A percentile compares a stretch with the other conserved stretches of the same genome.
phyloP scores from a whole-genome alignment of 2,113 vertebrate species.

The Chaetops frenatus region DNA sequence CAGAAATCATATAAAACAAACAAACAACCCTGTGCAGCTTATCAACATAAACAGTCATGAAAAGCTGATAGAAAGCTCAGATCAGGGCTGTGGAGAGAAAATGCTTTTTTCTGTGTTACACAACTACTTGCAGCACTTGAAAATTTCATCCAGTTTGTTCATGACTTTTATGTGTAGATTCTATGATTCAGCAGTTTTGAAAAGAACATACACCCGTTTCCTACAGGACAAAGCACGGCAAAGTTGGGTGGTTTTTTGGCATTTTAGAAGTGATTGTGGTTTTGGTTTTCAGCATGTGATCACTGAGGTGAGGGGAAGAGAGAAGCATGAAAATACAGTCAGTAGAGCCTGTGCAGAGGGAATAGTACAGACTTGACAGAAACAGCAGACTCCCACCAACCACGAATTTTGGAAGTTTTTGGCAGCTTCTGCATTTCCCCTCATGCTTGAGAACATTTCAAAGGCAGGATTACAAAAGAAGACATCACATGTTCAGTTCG shows the following conservation, averaged over 20 bases:
- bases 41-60: not conserved
- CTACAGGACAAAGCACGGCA: not conserved
- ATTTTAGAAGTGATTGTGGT: not conserved
- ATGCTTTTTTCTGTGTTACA: not conserved
- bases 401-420: not conserved
- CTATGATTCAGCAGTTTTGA: not conserved
- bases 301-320: fast-evolving
- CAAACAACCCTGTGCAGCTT: not conserved
- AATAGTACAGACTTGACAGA: not conserved
- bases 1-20: not conserved
- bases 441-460: not conserved
- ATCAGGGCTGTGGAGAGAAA: not conserved
- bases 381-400: not conserved
- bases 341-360: not conserved
- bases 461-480: conserved; percentile 1
- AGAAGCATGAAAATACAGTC: not conserved
- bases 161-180: not conserved
- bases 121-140: not conserved
- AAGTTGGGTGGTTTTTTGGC: not conserved
- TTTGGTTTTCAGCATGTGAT: not conserved
- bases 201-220: not conserved
- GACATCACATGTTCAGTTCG: not conserved
- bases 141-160: not conserved
- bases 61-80: too few species aligned
- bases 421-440: not conserved